Base-by-base conservation (phyloP, 2,797 vertebrate species). In the Anolis apletophallus region DNA sequence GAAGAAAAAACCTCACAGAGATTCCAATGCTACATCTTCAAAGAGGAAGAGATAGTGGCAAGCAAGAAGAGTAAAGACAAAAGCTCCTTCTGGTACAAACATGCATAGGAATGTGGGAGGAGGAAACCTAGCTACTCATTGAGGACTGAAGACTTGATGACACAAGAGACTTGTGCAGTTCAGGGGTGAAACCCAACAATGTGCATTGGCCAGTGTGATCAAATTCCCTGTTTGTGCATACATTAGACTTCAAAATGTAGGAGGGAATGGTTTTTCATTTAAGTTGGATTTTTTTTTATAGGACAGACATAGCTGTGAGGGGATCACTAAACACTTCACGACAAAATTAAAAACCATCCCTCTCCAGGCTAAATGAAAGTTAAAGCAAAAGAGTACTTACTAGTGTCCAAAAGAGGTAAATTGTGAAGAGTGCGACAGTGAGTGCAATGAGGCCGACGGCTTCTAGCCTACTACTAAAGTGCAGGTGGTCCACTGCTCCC, bases 391-490 rank as follows among this genome's bases (percentile, higher is more conserved):
- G 81, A 71, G 2, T 93, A 96, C 97, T 97, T 95, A 97, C 97
- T 88, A 98, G 95, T 79, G 97, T 97, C 97, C 97, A 98, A 91
- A 98, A 98, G 95, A 98, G 97, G 96, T 98, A 98, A 96, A 98
- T 97, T 84, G 97, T 97, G 95, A 98, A 97, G 95, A 98, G 97
- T 91, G 97, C 97, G 40, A 98, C 96, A 88, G 97, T 98, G 81
- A 98, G 97, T 88, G 97, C 96, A 94, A 98, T 98, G 91, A 98
- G 97, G 85, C 97, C 97, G 6, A 97, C 95, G 69, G 97, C 97
- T 95, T 98, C 97, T 68, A 98, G 96, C 90, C 97, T 96, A 82
- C 97, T 98, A 90, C 97, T 97, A 94, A 97, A 97, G 93, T 97
- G 97, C 94, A 98, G 96, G 90, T 98, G 97, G 91, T 98, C 97